Evolutionary conservation across 1,140 invertebrate species (phyloP).

Genomic region (Ptiloglossa arizonensis): DNA sequence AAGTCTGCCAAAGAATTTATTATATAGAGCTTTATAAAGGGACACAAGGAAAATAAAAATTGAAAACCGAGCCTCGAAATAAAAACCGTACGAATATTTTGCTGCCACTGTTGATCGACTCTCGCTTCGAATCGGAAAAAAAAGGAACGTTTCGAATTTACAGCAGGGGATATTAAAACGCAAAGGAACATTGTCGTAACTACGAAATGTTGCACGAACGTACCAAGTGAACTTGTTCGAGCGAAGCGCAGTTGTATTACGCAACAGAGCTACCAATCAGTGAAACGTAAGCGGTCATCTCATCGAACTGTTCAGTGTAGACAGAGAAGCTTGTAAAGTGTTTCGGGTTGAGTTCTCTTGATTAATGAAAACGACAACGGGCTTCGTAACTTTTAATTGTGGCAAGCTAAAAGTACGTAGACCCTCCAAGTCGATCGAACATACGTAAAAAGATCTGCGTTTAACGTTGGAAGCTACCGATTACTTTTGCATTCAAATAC

Average conservation of each 20-base stretch:
- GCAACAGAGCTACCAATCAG: not conserved
- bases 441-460: not conserved
- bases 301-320: not conserved
- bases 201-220: too few relatives aligned
- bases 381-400: conserved; percentile 4
- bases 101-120: not conserved
- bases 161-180: too few relatives aligned
- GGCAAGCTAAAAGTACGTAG: not conserved
- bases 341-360: not conserved
- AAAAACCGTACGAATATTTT: not conserved
- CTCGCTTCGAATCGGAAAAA: not conserved
- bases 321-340: conserved; percentile 25
- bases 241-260: not conserved
- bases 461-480: not conserved
- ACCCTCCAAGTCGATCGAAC: not conserved
- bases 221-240: not conserved
- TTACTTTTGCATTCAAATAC: not conserved
- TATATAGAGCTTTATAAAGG: not conserved
- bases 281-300: not conserved
- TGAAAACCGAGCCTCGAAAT: not conserved
- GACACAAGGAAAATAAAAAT: not conserved
- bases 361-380: conserved; percentile 9
- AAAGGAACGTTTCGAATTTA: not conserved
- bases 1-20: conserved; percentile 6
- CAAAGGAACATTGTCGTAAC: not conserved